Percentiles rank a stretch among this genome's conserved stretches.
These are phyloP conservation scores for Anolis sagrei DNA, from an alignment of 2,113 vertebrate genomes.

Conservation along the genomic window DNA sequence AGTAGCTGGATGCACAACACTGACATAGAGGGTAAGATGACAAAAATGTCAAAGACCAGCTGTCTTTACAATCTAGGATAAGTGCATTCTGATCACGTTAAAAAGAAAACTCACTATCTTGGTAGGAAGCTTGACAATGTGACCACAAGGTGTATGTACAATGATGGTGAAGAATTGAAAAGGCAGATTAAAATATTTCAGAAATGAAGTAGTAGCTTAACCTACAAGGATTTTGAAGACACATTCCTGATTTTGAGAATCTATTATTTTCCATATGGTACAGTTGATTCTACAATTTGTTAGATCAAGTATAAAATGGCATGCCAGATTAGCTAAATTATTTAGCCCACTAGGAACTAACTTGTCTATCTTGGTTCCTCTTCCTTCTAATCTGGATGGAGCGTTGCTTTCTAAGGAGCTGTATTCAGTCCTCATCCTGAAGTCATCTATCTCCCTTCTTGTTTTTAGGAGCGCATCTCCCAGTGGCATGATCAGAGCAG, in stretches of 20 bases:
- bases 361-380: neutral
- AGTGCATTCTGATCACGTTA: neutral
- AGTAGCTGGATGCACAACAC: neutral
- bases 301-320: neutral
- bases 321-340: neutral
- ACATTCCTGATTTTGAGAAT: neutral
- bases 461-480: conserved; percentile 87
- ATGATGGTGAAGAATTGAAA: neutral
- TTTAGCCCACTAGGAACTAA: neutral
- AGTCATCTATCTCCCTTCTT: neutral
- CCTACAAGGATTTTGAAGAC: neutral
- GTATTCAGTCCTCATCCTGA: neutral
- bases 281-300: neutral
- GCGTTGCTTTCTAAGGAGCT: neutral
- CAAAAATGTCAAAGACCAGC: neutral
- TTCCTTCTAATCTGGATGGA: rapidly evolving
- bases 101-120: neutral
- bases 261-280: too few species aligned
- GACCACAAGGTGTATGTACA: neutral
- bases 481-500: conserved; percentile 90
- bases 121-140: neutral
- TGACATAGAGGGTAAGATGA: neutral
- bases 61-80: neutral
- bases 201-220: neutral
- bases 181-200: neutral